These are phyloP conservation scores for Leptothorax acervorum DNA, from an alignment of 2,888 invertebrate species.

Conservation along the genomic window DNA sequence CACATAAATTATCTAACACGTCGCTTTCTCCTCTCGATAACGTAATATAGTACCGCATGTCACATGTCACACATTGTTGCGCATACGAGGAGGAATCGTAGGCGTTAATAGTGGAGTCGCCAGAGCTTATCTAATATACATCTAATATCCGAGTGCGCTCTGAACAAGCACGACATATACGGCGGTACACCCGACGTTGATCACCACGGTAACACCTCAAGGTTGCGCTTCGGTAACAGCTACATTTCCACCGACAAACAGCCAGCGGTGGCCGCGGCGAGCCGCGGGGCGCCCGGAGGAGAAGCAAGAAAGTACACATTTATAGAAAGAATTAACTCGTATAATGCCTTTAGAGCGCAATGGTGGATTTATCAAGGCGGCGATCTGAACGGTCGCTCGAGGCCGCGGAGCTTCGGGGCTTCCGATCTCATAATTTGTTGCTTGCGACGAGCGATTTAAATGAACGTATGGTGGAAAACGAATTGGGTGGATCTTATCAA, in stretches of 20 bases:
- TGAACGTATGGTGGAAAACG: background rate
- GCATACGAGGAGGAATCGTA: conserved; percentile 25
- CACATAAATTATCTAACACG: conserved; percentile 38
- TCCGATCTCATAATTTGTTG: conserved; percentile 2
- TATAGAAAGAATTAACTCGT: conserved; percentile 21
- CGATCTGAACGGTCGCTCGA: conserved; percentile 28
- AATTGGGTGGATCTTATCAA: background rate
- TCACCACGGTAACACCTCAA: conserved; percentile 53
- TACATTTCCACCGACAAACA: conserved; percentile 49
- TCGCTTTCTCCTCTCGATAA: conserved; percentile 37
- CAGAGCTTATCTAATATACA: conserved; percentile 23
- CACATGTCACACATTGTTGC: conserved; percentile 44
- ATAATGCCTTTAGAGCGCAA: conserved; percentile 4
- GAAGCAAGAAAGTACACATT: conserved; percentile 5
- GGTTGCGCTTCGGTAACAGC: conserved; percentile 47
- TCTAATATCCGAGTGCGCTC: conserved; percentile 33
- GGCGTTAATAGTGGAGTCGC: conserved; percentile 40
- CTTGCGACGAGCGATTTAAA: conserved; percentile 23
- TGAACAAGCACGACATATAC: conserved; percentile 31
- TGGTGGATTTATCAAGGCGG: conserved; percentile 12
- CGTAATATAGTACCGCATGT: conserved; percentile 31
- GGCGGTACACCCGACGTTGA: conserved; percentile 41
- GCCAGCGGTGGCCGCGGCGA: conserved; percentile 1
- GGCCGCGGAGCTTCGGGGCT: background rate
- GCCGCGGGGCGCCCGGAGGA: background rate